These are phyloP conservation scores for Macrochelys suwanniensis DNA, from an alignment of 2,797 vertebrate species.

Conservation along the genomic window DNA sequence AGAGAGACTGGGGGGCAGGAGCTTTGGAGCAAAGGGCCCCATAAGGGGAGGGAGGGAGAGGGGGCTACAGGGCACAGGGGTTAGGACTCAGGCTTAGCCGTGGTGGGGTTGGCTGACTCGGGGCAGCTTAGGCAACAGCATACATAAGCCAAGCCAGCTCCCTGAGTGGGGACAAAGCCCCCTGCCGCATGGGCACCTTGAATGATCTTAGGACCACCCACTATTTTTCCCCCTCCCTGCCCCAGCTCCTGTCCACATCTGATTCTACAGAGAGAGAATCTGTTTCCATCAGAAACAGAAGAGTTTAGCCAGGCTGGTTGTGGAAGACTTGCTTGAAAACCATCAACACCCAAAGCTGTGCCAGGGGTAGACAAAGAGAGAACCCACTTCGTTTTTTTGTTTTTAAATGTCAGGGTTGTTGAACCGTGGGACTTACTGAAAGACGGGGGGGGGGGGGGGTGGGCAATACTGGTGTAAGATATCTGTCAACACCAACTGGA, in stretches of 20 bases:
- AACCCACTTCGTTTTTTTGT: neutral
- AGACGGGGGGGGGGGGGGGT: no score
- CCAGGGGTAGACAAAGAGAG: neutral
- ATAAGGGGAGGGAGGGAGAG: neutral
- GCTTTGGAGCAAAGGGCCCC: no score
- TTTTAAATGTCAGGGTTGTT: neutral
- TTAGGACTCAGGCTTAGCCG: no score
- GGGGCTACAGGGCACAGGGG: neutral
- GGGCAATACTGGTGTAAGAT: neutral
- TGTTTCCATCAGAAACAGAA: neutral
- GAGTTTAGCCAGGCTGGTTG: neutral
- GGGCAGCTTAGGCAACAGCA: neutral
- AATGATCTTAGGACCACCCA: neutral
- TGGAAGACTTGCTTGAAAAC: neutral
- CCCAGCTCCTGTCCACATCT: neutral
- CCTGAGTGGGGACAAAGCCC: neutral
- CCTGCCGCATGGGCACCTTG: rapidly evolving
- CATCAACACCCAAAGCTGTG: neutral
- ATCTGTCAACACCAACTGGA: neutral
- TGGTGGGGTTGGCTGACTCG: neutral
- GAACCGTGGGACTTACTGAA: no score
- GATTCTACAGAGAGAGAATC: neutral
- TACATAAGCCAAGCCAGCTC: neutral
- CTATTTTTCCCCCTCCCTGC: neutral
- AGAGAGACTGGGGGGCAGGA: no score